Evolutionary conservation across 53 echinoderm and acorn worm species (phyloP).

Genomic region (Henricia sp.): DNA sequence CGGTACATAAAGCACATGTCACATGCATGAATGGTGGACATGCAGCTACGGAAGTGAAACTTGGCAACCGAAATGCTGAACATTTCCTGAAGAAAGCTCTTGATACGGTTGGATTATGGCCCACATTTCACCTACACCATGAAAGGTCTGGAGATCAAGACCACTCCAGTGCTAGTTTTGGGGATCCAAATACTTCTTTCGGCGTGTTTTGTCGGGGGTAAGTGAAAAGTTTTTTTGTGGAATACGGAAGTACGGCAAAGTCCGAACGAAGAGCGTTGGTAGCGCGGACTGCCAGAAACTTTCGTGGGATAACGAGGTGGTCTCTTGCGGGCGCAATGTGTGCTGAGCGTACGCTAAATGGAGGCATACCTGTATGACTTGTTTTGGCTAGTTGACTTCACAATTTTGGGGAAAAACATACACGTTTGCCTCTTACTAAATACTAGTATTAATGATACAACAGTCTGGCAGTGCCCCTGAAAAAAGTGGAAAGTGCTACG

Average conservation of each 20-base stretch:
- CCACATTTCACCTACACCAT: slow-evolving; percentile 38
- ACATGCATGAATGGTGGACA: background rate
- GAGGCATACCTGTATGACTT: too few relatives aligned
- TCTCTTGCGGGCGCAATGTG: background rate
- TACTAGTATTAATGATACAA: too few relatives aligned
- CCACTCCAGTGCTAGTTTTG: slow-evolving; percentile 49
- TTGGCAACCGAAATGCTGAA: slow-evolving; percentile 20
- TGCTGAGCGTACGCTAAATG: background rate
- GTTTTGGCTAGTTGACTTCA: too few relatives aligned
- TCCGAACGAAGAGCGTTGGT: background rate
- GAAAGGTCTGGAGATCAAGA: slow-evolving; percentile 49
- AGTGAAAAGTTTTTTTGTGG: slow-evolving; percentile 18
- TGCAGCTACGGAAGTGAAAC: slow-evolving; percentile 36
- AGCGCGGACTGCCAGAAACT: slow-evolving; percentile 33
- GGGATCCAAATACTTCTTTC: slow-evolving; percentile 18
- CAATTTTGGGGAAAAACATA: too few relatives aligned
- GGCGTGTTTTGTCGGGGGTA: slow-evolving; percentile 35
- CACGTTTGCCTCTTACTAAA: too few relatives aligned
- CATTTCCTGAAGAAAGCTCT: slow-evolving; percentile 10
- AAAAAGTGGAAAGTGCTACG: too few relatives aligned
- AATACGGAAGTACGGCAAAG: background rate
- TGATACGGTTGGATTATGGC: slow-evolving; percentile 47
- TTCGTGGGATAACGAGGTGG: background rate
- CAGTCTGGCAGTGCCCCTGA: too few relatives aligned
- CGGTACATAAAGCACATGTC: background rate